Conservation (phyloP, 2,888 invertebrate genomes). For the Synanthedon myopaeformis region DNA sequence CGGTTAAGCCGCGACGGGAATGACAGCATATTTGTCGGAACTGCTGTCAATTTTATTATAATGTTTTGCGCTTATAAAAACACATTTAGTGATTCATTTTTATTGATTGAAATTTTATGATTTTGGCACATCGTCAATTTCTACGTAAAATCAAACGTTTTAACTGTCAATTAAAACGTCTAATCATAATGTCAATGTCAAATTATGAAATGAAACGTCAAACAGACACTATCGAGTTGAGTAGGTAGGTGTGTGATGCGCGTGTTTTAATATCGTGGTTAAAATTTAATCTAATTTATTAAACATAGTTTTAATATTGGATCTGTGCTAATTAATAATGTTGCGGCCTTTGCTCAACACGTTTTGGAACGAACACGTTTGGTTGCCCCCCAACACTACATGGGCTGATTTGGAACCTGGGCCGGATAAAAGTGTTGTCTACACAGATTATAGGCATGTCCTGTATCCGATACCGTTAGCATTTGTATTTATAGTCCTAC, state of each 20-base stretch:
- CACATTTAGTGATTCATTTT: no score
- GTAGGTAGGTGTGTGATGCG: not conserved
- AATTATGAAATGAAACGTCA: not conserved
- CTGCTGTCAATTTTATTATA: no score
- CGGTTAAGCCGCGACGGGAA: no score
- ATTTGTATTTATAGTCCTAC: slow-evolving; percentile 78
- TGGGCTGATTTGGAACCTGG: slow-evolving; percentile 89
- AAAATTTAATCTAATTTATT: not conserved
- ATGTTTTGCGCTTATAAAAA: no score
- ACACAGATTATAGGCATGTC: slow-evolving; percentile 85
- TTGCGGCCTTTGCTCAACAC: slow-evolving; percentile 51
- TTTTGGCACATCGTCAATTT: no score
- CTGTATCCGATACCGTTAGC: slow-evolving; percentile 88
- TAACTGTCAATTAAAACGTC: not conserved
- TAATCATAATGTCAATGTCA: not conserved
- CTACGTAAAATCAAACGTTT: no score
- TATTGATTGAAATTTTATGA: no score
- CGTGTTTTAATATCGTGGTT: not conserved
- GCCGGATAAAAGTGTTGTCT: slow-evolving; percentile 76
- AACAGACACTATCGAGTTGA: not conserved
- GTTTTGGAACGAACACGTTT: slow-evolving; percentile 88
- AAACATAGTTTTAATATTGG: not conserved
- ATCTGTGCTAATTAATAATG: slow-evolving; percentile 28
- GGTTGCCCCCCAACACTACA: slow-evolving; percentile 92
- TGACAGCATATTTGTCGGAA: no score